Evolutionary conservation across 2,113 vertebrate species (phyloP).

Genomic region (Mesitornis unicolor): DNA sequence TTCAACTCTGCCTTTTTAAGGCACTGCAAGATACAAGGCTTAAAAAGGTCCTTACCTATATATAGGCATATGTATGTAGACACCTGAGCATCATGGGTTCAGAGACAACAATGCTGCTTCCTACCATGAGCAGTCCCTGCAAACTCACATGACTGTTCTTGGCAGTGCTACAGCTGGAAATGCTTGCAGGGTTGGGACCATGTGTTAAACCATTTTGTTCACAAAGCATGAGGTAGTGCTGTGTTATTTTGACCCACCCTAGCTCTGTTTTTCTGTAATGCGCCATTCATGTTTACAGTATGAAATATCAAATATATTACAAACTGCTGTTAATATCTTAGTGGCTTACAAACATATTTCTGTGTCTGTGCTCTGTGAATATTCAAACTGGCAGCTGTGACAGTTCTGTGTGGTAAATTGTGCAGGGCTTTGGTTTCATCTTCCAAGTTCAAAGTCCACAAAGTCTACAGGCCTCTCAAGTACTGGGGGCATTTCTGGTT

Average conservation of each 20-base stretch:
- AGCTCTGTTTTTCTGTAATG: background rate
- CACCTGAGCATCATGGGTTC: background rate
- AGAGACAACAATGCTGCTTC: background rate
- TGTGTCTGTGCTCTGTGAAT: background rate
- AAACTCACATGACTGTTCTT: background rate
- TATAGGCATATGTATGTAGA: rapidly evolving
- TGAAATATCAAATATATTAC: background rate
- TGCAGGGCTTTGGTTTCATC: background rate
- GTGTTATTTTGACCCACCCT: background rate
- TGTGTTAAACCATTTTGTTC: background rate
- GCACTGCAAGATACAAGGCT: background rate
- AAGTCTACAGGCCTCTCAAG: background rate
- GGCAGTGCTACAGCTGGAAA: conserved; percentile 17
- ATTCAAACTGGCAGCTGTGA: background rate
- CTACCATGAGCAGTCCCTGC: background rate
- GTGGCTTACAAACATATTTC: background rate
- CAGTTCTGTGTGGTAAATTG: background rate
- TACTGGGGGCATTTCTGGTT: background rate
- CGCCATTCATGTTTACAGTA: background rate
- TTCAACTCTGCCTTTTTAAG: background rate
- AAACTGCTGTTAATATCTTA: background rate
- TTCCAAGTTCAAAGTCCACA: background rate
- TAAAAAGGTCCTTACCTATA: background rate
- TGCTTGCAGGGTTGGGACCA: background rate
- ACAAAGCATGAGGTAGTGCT: background rate